Conservation (phyloP, 2,888 invertebrate species). For the Spisula subtruncata region DNA sequence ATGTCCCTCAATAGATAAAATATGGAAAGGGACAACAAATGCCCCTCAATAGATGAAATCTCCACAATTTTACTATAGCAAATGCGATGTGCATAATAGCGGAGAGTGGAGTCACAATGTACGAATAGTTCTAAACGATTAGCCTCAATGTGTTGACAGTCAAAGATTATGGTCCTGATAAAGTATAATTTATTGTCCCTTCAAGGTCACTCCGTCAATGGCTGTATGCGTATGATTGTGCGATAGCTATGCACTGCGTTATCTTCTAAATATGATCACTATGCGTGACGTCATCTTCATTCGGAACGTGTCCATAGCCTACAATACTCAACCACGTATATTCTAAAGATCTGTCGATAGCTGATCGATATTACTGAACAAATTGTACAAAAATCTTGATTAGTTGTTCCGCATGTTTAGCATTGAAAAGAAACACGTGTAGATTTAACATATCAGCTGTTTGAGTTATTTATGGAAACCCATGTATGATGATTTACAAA, state of each 20-base stretch:
- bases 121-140: not conserved
- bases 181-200: constrained; percentile 39
- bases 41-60: not conserved
- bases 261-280: constrained; percentile 24
- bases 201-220: constrained; percentile 32
- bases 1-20: too few species aligned
- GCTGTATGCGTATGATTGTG: constrained; percentile 16
- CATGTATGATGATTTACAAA: too few species aligned
- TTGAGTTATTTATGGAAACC: too few species aligned
- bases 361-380: not conserved
- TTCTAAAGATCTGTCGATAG: not conserved
- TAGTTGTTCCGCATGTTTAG: not conserved
- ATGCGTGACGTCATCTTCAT: not conserved
- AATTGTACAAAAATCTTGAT: not conserved
- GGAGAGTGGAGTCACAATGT: not conserved
- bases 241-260: not conserved
- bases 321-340: not conserved
- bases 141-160: constrained; percentile 52
- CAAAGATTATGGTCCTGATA: constrained; percentile 31
- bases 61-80: not conserved
- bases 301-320: constrained; percentile 25
- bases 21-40: not conserved
- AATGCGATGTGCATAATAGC: not conserved
- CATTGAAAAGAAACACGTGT: not conserved
- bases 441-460: not conserved